phyloP scores from a whole-genome alignment of 2,797 vertebrate species.

The Amblyraja radiata region DNA sequence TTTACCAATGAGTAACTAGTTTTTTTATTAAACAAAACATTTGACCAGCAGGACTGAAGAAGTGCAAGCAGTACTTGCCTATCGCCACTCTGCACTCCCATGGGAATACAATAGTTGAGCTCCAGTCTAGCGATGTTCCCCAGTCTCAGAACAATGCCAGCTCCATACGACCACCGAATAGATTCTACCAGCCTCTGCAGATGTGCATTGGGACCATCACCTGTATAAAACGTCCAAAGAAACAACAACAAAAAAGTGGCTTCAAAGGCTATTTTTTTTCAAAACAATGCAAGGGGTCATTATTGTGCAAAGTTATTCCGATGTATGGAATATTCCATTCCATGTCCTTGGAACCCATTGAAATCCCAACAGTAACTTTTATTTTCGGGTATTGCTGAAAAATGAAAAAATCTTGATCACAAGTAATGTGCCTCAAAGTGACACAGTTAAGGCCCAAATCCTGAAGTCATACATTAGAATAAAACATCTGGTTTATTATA shows the following conservation, averaged over 20 bases:
- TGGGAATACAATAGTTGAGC: constrained; percentile 95
- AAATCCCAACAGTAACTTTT: not conserved
- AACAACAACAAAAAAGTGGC: not conserved
- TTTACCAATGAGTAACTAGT: not conserved
- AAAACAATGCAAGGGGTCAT: not conserved
- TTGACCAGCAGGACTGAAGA: not conserved
- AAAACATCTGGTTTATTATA: too few relatives aligned
- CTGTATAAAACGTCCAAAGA: constrained; percentile 50
- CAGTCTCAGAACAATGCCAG: constrained; percentile 80
- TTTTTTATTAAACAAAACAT: not conserved
- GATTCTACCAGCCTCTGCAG: constrained; percentile 78
- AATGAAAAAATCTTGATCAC: not conserved
- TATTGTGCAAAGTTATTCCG: not conserved
- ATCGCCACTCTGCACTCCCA: constrained; percentile 90
- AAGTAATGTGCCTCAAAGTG: not conserved
- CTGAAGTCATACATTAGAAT: not conserved
- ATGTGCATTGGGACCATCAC: constrained; percentile 84
- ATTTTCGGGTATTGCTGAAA: too few relatives aligned
- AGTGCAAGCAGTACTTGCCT: constrained; percentile 58
- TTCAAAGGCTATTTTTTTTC: not conserved
- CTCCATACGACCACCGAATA: constrained; percentile 92
- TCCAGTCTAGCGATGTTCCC: constrained; percentile 93
- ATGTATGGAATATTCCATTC: not conserved
- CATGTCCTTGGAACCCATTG: not conserved
- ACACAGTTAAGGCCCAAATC: not conserved